Conservation (phyloP, 2,888 invertebrate species). For the Tachina lurida region DNA sequence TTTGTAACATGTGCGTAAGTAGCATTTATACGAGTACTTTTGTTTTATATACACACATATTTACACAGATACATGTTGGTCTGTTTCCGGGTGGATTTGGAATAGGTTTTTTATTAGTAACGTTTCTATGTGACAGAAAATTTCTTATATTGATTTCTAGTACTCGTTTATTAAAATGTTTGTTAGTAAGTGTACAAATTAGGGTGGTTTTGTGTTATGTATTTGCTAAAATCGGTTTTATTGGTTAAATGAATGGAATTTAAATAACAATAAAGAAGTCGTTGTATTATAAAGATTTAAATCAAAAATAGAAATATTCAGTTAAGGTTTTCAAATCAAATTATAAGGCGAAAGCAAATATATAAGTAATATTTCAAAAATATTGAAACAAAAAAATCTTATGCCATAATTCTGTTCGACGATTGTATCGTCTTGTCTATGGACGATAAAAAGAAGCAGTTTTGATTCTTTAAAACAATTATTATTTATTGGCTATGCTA, state of each 20-base stretch:
- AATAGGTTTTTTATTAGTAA: conserved; percentile 13
- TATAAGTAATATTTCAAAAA: too few relatives aligned
- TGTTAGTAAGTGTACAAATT: conserved; percentile 6
- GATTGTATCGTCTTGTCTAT: too few relatives aligned
- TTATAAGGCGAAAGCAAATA: too few relatives aligned
- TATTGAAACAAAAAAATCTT: too few relatives aligned
- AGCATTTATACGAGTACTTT: conserved; percentile 55
- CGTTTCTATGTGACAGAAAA: conserved; percentile 19
- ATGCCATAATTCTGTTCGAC: too few relatives aligned
- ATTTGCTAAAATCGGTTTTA: conserved; percentile 41
- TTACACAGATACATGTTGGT: conserved; percentile 11
- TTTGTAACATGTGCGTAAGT: conserved; percentile 73
- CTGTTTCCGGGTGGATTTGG: conserved; percentile 19
- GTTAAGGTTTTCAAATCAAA: too few relatives aligned
- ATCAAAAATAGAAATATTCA: too few relatives aligned
- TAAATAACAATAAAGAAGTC: too few relatives aligned
- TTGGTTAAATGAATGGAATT: neutral
- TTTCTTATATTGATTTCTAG: conserved; percentile 50
- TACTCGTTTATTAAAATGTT: conserved; percentile 17
- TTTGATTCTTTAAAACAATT: too few relatives aligned
- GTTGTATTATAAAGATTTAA: too few relatives aligned
- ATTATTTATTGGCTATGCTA: too few relatives aligned
- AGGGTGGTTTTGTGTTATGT: conserved; percentile 14
- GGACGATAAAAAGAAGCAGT: too few relatives aligned
- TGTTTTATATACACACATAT: conserved; percentile 33